Evolutionary conservation across 92 coral and sea anemone species (phyloP).

Genomic region (Heteractis magnifica): DNA sequence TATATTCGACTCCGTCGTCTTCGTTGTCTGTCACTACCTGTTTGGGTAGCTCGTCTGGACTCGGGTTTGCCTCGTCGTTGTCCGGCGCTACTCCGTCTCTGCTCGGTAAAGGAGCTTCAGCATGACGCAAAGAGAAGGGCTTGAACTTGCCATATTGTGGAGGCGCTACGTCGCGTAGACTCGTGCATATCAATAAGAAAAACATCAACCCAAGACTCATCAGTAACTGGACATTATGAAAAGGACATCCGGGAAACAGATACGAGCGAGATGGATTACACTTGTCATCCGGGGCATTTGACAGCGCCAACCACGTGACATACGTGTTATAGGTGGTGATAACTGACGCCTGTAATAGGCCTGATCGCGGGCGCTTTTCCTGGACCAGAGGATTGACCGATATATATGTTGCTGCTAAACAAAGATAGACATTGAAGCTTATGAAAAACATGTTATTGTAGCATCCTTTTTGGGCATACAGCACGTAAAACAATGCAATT

Average conservation of each 20-base stretch:
- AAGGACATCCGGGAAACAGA: conserved; percentile 80
- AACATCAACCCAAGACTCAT: conserved; percentile 80
- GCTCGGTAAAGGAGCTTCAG: conserved; percentile 7
- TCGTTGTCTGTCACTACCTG: conserved; percentile 65
- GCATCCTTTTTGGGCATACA: conserved; percentile 76
- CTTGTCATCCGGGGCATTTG: conserved; percentile 83
- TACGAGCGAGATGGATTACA: conserved; percentile 87
- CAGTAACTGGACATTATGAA: conserved; percentile 70
- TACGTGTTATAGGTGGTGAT: conserved; percentile 87
- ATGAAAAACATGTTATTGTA: conserved; percentile 86
- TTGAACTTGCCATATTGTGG: conserved; percentile 91
- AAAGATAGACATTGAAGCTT: conserved; percentile 80
- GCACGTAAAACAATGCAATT: conserved; percentile 58
- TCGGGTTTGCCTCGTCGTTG: neutral
- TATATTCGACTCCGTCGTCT: conserved; percentile 79
- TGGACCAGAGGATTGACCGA: conserved; percentile 86
- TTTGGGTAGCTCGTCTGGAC: conserved; percentile 10
- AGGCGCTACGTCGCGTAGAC: conserved; percentile 71
- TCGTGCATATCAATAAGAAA: conserved; percentile 70
- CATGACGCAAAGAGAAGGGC: conserved; percentile 21
- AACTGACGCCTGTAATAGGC: conserved; percentile 92
- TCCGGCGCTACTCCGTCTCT: conserved; percentile 20
- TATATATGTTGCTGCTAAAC: conserved; percentile 87
- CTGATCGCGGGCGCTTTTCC: conserved; percentile 93
- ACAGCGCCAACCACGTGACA: conserved; percentile 91